Base-by-base conservation (phyloP, 2,113 vertebrate species). In the Alligator mississippiensis region DNA sequence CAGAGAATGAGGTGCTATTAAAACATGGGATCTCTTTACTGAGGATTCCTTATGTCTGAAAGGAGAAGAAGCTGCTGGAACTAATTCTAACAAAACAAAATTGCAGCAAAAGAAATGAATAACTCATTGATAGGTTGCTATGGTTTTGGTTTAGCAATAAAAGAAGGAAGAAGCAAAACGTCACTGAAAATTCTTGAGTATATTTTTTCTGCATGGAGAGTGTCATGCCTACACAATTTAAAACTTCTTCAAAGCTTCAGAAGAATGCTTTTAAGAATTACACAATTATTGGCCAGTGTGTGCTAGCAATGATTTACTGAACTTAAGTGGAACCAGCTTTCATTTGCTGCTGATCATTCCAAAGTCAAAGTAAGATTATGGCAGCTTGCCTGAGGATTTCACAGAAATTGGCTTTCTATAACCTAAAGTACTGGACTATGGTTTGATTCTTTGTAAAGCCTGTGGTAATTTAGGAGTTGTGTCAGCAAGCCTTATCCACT, bases 261-360 rank as follows among this genome's bases (percentile, higher is more conserved):
- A 97, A 95, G 77, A 88, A 76, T 93, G 70, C 24, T 92, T 93
- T 92, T 93, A 80, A 88, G 95, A 94, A 84, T 90, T 92, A 91
- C 74, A 75, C 87, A 90, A 80, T 87, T 64, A 77, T 96, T 96
- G 96, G 82, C 92, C 87, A 97, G 82, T 96, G 62, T 68, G 82
- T 93, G 63, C 93, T 96, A 9, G 87, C 89, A 77, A 59, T 87
- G 89, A 96, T 97, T 97, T 93, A 64, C n/a, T 91, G 75, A 57
- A 77, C 28, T 95, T 88, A 55, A 12, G 80, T 85, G 76, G 14
- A 30, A 79, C 27, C 88, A 95, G 11, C 28, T 95, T 95, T 95
- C 62, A 82, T 28, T 27, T 89, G 28, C 55, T 92, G 10, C 88
- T 17, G 3, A 61, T 38, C 85, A 88, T 79, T 47, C 75, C 28